Percentiles rank a stretch among this genome's conserved stretches.
phyloP scores from a whole-genome alignment of 2,888 invertebrate genomes.

The Smittia sp. region DNA sequence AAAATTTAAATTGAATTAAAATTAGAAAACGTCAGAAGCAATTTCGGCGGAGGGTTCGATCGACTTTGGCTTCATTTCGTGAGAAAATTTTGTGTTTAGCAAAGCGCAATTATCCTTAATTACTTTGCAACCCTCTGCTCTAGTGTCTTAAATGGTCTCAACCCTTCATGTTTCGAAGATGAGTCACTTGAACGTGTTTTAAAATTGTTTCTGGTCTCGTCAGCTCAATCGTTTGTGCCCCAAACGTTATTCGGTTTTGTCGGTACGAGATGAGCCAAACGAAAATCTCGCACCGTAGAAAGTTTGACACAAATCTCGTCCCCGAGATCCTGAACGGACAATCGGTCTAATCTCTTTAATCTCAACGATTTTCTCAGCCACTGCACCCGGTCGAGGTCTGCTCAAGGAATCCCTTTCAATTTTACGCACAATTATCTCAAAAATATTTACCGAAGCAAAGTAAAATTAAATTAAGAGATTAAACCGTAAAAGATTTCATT shows the following conservation, averaged over 20 bases:
- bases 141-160: no score
- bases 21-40: not conserved
- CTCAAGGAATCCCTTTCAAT: not conserved
- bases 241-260: no score
- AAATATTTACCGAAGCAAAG: not conserved
- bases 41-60: not conserved
- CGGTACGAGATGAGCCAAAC: no score
- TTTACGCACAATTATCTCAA: not conserved
- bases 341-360: not conserved
- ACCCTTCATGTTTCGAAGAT: not conserved
- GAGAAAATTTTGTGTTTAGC: not conserved
- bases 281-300: no score
- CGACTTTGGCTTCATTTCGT: not conserved
- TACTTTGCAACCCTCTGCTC: no score
- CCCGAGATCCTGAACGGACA: not conserved
- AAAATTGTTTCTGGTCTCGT: no score
- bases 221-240: no score
- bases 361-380: not conserved
- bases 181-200: not conserved
- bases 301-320: no score
- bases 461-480: constrained; percentile 9
- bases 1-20: not conserved
- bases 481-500: not conserved
- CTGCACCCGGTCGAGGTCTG: no score
- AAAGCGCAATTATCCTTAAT: not conserved